phyloP scores from a whole-genome alignment of 2,797 vertebrate genomes.

The Spinibarbus caldwelli region DNA sequence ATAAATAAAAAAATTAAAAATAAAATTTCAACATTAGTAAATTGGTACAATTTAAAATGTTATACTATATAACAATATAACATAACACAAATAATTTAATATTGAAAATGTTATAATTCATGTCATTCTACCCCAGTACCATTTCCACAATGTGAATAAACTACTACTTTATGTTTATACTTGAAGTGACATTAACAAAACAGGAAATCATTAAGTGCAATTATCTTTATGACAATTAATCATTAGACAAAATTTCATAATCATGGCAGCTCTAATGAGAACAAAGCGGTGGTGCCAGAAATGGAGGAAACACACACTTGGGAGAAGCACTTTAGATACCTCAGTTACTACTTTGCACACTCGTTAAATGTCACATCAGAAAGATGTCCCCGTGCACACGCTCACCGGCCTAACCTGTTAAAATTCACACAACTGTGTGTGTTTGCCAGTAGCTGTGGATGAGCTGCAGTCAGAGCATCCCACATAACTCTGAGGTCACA shows the following conservation, averaged over 20 bases:
- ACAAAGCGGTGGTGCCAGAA: not conserved
- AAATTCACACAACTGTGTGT: constrained; percentile 49
- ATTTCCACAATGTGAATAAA: no score
- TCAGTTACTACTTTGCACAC: constrained; percentile 16
- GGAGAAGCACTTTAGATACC: not conserved
- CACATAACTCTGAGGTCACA: constrained; percentile 53
- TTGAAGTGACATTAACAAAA: not conserved
- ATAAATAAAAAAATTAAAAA: no score
- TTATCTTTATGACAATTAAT: not conserved
- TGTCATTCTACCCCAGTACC: not conserved
- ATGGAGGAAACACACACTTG: not conserved
- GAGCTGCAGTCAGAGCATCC: constrained; percentile 47
- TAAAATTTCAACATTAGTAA: no score
- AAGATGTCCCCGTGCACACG: not conserved
- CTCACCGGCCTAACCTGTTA: constrained; percentile 17
- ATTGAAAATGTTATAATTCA: not conserved
- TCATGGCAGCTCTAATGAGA: not conserved
- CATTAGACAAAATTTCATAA: not conserved
- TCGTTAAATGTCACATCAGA: constrained; percentile 8
- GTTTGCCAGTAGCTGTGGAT: constrained; percentile 36
- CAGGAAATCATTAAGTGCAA: not conserved
- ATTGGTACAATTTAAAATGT: no score
- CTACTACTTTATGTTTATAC: not conserved
- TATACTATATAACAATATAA: no score
- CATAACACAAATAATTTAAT: not conserved